Conservation (phyloP, 2,888 invertebrate genomes). For the Agrochola lota region DNA sequence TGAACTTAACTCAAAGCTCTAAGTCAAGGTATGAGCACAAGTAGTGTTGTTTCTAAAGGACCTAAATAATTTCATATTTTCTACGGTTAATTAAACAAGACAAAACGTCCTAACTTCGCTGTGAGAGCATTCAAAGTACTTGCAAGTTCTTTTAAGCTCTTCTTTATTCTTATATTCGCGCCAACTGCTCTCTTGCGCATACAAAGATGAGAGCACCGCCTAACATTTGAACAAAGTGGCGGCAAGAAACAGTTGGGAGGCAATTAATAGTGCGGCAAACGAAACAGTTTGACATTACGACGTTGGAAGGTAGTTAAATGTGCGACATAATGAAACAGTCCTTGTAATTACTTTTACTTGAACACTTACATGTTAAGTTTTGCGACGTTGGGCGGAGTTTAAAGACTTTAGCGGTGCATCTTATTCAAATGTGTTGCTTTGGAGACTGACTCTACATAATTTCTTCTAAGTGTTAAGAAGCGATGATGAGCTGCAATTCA, state of each 20-base stretch:
- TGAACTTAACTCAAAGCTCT: not conserved
- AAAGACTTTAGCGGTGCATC: slow-evolving; percentile 30
- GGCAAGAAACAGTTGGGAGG: slow-evolving; percentile 27
- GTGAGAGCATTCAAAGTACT: not conserved
- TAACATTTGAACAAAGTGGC: slow-evolving; percentile 30
- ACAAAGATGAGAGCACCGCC: slow-evolving; percentile 16
- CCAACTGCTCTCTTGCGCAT: slow-evolving; percentile 23
- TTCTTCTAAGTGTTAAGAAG: not conserved
- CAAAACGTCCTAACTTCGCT: not conserved
- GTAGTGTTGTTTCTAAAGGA: not conserved
- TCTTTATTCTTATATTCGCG: not conserved
- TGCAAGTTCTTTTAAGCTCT: not conserved
- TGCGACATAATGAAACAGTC: slow-evolving; percentile 52
- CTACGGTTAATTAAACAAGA: not conserved
- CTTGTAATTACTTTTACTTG: slow-evolving; percentile 57
- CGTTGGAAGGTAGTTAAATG: slow-evolving; percentile 51
- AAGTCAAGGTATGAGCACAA: not conserved
- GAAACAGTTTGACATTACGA: slow-evolving; percentile 55
- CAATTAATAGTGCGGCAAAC: slow-evolving; percentile 63
- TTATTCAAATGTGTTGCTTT: slow-evolving; percentile 18
- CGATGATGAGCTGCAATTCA: not conserved
- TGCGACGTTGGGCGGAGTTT: slow-evolving; percentile 11
- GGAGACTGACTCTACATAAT: too few species aligned
- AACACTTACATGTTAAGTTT: slow-evolving; percentile 45
- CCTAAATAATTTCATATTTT: not conserved